Conservation (phyloP, 1,140 invertebrate species). For the Zophobas morio region DNA sequence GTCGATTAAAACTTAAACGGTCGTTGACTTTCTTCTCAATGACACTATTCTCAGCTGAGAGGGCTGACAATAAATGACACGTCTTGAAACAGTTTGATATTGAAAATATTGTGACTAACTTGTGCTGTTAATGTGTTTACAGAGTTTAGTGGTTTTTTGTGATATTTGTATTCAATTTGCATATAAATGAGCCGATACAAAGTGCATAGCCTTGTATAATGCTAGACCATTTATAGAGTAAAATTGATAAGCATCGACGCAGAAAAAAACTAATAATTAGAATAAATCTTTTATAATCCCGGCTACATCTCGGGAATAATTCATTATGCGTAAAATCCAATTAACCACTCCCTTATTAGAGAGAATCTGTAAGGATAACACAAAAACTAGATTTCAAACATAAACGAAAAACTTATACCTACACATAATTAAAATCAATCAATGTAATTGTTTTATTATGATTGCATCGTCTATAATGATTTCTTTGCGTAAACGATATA, state of each 20-base stretch:
- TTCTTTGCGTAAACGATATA: conserved; percentile 50
- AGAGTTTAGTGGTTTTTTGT: conserved; percentile 48
- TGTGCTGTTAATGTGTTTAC: conserved; percentile 45
- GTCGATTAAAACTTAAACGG: conserved; percentile 44
- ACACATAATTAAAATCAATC: conserved; percentile 45
- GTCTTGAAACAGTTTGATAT: conserved; percentile 26
- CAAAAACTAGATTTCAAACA: conserved; percentile 26
- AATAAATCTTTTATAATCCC: conserved; percentile 41
- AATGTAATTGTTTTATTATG: conserved; percentile 45
- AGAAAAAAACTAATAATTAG: conserved; percentile 43
- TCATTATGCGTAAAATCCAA: conserved; percentile 36
- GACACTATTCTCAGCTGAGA: conserved; percentile 18
- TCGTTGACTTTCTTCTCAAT: conserved; percentile 36
- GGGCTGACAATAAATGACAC: conserved; percentile 24
- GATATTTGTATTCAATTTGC: conserved; percentile 53
- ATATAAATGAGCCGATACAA: conserved; percentile 55
- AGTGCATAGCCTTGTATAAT: conserved; percentile 57
- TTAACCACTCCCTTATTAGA: conserved; percentile 39
- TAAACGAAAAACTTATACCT: conserved; percentile 26
- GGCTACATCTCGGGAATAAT: conserved; percentile 8
- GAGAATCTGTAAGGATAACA: conserved; percentile 32
- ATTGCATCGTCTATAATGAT: conserved; percentile 46
- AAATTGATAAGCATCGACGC: conserved; percentile 51
- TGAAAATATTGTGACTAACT: conserved; percentile 25
- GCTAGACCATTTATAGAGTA: conserved; percentile 42